A percentile compares a stretch with the other conserved stretches of the same genome.
These are phyloP conservation scores for Myoxocephalus aenaeus DNA, from an alignment of 2,797 vertebrate species.

Conservation along the genomic window DNA sequence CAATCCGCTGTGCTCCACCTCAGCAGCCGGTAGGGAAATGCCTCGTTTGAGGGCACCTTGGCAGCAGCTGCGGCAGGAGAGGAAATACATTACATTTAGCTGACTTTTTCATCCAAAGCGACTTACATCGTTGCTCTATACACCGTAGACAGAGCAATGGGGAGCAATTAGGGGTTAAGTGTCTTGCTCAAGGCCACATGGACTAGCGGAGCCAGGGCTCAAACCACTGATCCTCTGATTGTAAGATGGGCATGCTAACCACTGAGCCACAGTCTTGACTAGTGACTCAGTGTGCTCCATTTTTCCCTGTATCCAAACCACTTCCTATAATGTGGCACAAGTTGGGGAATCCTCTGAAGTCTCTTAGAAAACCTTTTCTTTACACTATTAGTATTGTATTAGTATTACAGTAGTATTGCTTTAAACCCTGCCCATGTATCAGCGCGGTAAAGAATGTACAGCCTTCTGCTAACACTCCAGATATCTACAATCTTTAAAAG, in stretches of 20 bases:
- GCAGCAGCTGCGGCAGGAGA: neutral
- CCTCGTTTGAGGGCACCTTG: neutral
- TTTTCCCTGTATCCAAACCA: neutral
- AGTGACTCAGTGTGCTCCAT: neutral
- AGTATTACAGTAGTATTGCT: neutral
- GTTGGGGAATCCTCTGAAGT: neutral
- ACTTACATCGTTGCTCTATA: too few relatives aligned
- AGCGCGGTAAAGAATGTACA: too few relatives aligned
- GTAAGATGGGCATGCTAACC: too few relatives aligned
- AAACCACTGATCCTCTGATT: too few relatives aligned
- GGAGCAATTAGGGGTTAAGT: too few relatives aligned
- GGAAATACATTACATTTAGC: neutral
- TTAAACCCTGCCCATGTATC: neutral
- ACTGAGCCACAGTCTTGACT: too few relatives aligned
- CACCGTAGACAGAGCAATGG: too few relatives aligned
- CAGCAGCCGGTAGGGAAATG: slow-evolving; percentile 16
- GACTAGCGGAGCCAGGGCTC: too few relatives aligned
- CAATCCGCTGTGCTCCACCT: neutral
- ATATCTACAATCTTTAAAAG: too few relatives aligned
- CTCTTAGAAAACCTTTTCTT: neutral
- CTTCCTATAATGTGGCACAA: neutral
- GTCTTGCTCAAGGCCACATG: too few relatives aligned
- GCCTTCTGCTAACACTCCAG: too few relatives aligned
- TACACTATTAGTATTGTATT: neutral
- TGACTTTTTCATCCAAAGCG: too few relatives aligned